Percentiles rank a stretch among this genome's conserved stretches.
Conservation (phyloP, 2,797 vertebrate species). For the Pangasius krempfi region DNA sequence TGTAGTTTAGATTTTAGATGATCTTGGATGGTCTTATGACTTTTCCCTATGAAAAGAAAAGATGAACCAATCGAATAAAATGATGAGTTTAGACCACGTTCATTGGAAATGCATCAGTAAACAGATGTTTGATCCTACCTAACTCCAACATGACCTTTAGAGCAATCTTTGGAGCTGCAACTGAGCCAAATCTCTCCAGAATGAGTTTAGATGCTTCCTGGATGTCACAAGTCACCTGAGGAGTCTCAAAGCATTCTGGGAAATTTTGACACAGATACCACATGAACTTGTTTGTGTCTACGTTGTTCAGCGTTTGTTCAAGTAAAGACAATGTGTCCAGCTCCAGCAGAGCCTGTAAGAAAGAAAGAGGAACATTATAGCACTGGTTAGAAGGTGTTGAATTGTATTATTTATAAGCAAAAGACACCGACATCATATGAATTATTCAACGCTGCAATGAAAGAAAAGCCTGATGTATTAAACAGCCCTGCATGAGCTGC, state of each 20-base stretch:
- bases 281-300: conserved; percentile 28
- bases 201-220: conserved; percentile 6
- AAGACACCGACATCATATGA: not conserved
- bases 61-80: not conserved
- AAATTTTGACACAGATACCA: conserved; percentile 14
- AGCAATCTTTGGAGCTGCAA: conserved; percentile 25
- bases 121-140: conserved; percentile 9
- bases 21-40: not conserved
- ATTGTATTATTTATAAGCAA: no score
- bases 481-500: not conserved
- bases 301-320: conserved; percentile 8
- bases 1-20: conserved; percentile 28
- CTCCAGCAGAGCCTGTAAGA: conserved; percentile 20
- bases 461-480: not conserved
- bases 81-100: not conserved
- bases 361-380: not conserved
- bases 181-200: conserved; percentile 22
- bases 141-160: conserved; percentile 25
- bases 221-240: conserved; percentile 1
- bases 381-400: not conserved
- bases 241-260: conserved; percentile 41
- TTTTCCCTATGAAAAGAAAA: conserved; percentile 3
- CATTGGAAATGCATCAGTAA: not conserved
- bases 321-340: conserved; percentile 20
- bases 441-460: not conserved